Evolutionary conservation across 1,140 invertebrate genomes (phyloP).

Genomic region (Drosophila miranda): DNA sequence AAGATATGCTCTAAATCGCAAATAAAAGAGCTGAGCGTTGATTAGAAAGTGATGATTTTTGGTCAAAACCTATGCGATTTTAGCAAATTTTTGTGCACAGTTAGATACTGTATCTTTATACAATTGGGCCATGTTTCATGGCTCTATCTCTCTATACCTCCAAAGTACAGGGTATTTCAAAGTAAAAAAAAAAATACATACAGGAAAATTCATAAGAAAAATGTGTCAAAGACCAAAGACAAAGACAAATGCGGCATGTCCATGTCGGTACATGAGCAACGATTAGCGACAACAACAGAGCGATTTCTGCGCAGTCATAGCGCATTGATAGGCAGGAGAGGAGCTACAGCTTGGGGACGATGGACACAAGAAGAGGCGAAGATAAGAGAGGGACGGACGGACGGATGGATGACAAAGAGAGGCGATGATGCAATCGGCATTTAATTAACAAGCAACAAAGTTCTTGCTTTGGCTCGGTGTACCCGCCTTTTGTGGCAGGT

Average conservation of each 20-base stretch:
- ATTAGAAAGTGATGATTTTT: too few relatives aligned
- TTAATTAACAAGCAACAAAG: constrained; percentile 61
- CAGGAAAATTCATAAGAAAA: constrained; percentile 51
- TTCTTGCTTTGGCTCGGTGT: constrained; percentile 12
- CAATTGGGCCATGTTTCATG: too few relatives aligned
- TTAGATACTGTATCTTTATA: too few relatives aligned
- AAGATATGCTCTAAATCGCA: too few relatives aligned
- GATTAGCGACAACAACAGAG: constrained; percentile 40
- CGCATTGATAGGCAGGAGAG: constrained; percentile 21
- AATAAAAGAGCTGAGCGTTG: too few relatives aligned
- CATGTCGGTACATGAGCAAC: constrained; percentile 16
- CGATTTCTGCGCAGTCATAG: constrained; percentile 59
- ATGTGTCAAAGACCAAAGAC: constrained; percentile 49
- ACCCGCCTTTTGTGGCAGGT: constrained; percentile 30
- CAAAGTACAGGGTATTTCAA: background rate
- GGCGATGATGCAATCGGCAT: constrained; percentile 63
- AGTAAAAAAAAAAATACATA: constrained; percentile 7
- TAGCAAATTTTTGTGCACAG: too few relatives aligned
- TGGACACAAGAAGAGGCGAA: too few relatives aligned
- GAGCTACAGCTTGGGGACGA: background rate
- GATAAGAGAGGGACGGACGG: too few relatives aligned
- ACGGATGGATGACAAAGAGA: constrained; percentile 16
- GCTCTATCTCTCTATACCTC: too few relatives aligned
- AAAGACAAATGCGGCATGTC: constrained; percentile 60
- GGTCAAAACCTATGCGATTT: too few relatives aligned